These are phyloP conservation scores for Himalopsyche anomala DNA, from an alignment of 2,888 invertebrate species.

Conservation along the genomic window DNA sequence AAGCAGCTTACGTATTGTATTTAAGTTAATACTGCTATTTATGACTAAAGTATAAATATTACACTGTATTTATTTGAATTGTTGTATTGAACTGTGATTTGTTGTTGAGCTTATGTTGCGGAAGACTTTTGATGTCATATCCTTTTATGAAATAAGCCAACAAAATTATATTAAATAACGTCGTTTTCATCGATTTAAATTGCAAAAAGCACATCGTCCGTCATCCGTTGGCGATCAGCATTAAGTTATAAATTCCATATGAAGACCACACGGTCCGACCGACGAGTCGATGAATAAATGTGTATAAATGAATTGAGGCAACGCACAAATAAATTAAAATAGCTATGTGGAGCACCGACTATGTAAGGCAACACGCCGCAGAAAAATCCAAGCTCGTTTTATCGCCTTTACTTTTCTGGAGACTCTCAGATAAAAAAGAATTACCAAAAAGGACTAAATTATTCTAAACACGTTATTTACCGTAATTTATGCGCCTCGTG, in stretches of 20 bases:
- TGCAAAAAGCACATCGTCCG: slow-evolving; percentile 46
- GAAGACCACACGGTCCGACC: slow-evolving; percentile 60
- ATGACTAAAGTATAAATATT: too few species aligned
- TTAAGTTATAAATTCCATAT: slow-evolving; percentile 65
- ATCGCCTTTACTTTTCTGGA: not conserved
- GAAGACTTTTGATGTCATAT: too few species aligned
- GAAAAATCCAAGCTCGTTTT: slow-evolving; percentile 37
- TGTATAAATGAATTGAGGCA: slow-evolving; percentile 56
- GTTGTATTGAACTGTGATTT: too few species aligned
- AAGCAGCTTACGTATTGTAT: too few species aligned
- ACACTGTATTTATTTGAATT: too few species aligned
- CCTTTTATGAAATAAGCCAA: not conserved
- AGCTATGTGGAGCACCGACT: slow-evolving; percentile 61
- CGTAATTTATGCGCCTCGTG: not conserved
- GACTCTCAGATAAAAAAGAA: not conserved
- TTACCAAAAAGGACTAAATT: slow-evolving; percentile 16
- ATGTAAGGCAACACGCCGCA: slow-evolving; percentile 50
- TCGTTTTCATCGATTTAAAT: slow-evolving; percentile 45
- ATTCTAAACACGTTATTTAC: slow-evolving; percentile 5
- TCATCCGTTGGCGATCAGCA: slow-evolving; percentile 53
- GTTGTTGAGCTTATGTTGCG: too few species aligned
- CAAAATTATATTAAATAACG: not conserved
- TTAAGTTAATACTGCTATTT: too few species aligned
- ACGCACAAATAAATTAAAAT: slow-evolving; percentile 61
- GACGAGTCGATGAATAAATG: slow-evolving; percentile 58